Evolutionary conservation across 2,888 invertebrate genomes (phyloP), one percentile per base, ranked within the genome.

Genomic region (Drosophila nigricruria): DNA sequence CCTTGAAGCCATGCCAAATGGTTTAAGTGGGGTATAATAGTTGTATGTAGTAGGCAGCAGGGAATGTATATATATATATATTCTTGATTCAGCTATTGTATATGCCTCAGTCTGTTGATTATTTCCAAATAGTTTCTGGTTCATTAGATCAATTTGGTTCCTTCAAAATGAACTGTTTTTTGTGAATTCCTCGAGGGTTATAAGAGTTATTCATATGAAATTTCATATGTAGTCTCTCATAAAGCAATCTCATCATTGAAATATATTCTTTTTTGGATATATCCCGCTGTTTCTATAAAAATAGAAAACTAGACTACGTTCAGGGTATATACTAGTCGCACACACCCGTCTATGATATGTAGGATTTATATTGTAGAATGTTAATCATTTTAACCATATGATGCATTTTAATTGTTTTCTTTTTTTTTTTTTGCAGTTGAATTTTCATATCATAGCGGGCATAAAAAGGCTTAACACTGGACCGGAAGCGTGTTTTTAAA

Each of bases 401-500:
- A 65, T 65, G 45, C 32, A 45, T 54, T 56, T 32, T 20, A 18
- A 38, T 59, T 58, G 16, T 16, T 20, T 25, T 5, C 4, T 14
- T 62, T 52, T 74, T 67, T 50, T 62, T 71, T 76, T 70, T 70
- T 89, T 91, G 60, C 90, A 92, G 92, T 89, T 91, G 88, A 80
- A 90, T 84, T 91, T 91, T 90, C 90, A 88, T 88, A 91, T 88
- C 85, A 91, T 88, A 91, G 82, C 86, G 92, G 92, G 91, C 92
- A 91, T 91, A 88, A 92, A 91, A 92, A 91, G 91, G 92, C 92
- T 92, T 92, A 92, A 92, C 92, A 92, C 92, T 92, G 92, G 92
- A 92, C 92, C 91, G 89, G 91, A 92, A 92, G 90, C 91, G 92
- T 92, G 92, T 92, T 91, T 91, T 92, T 92, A 92, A 92, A 92